phyloP scores from a whole-genome alignment of 2,113 vertebrate species.

The Baryphthengus martii region DNA sequence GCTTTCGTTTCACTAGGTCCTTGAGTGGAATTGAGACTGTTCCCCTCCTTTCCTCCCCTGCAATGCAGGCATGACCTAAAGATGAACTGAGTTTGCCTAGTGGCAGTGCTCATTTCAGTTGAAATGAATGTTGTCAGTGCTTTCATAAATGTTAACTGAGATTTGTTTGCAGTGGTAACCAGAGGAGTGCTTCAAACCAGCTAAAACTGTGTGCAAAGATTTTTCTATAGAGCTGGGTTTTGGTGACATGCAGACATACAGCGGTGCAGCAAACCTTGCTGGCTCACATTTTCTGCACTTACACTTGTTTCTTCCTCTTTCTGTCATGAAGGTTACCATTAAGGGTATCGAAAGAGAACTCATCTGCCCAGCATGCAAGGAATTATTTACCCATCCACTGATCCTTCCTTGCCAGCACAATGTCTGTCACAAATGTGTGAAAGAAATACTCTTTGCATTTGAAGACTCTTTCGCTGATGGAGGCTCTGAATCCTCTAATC shows the following conservation, averaged over 20 bases:
- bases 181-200: background rate
- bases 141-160: background rate
- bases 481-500: slow-evolving; percentile 89
- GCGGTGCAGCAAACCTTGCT: background rate
- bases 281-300: background rate
- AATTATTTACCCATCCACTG: slow-evolving; percentile 93
- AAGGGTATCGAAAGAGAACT: slow-evolving; percentile 96
- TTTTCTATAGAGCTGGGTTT: background rate
- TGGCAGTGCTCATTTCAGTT: background rate
- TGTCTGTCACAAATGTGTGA: slow-evolving; percentile 94
- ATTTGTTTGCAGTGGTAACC: background rate
- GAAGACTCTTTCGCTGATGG: slow-evolving; percentile 88
- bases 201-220: background rate
- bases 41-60: slow-evolving; percentile 22
- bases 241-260: background rate
- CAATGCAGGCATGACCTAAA: slow-evolving; percentile 55
- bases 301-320: background rate
- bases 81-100: background rate
- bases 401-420: slow-evolving; percentile 98
- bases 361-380: slow-evolving; percentile 95
- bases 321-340: slow-evolving; percentile 81
- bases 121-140: background rate
- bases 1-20: background rate
- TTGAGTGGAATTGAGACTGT: background rate
- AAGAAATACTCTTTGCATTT: slow-evolving; percentile 86